Base-by-base conservation (phyloP, 1,140 invertebrate species). In the Anastatus disparis region DNA sequence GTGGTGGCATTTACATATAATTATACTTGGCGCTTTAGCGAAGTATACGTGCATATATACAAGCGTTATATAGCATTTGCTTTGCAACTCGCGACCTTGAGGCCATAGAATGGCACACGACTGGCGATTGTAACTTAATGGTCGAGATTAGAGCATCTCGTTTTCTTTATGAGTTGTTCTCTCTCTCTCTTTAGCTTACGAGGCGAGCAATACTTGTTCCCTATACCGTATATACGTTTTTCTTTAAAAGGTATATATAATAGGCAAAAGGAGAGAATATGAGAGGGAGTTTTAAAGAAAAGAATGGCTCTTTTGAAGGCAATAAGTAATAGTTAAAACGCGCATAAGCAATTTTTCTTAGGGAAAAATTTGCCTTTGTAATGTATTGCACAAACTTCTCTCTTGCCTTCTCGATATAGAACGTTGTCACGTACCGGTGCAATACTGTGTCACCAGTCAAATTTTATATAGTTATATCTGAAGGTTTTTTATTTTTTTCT, bases 141-240 rank as follows among this genome's bases (percentile, higher is more conserved):
- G 31, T 29, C 15, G 53, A 58, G 64, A 66, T 66, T 56, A 66
- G 64, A 44, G 64, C 64, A 56, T 66, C 52, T 56, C 64, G 38
- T 55, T 65, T 55, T 53, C 44, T 65, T 55, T 20, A 35, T 35
- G 50, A 29, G 38, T 29, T 22, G 24, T 10, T 35, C n/a, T n/a
- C n/a, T n/a, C n/a, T n/a, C n/a, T n/a, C n/a, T n/a, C n/a, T n/a
- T n/a, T n/a, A n/a, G n/a, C n/a, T n/a, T n/a, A n/a, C 31, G 31
- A 6, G 31, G 31, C 31, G 31, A 4, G 31, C 4, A 10, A 6
- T 10, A 35, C 31, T 35, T 48, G 27, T 31, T 15, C 48, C 13
- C 8, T 52, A n/a, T n/a, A n/a, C n/a, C 59, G 12, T 58, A 22
- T 27, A n/a, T 29, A 17, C 15, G 12, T 22, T 22, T 31, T 50